Conservation (phyloP, 2,797 vertebrate species). For the Fistularia tabacaria region DNA sequence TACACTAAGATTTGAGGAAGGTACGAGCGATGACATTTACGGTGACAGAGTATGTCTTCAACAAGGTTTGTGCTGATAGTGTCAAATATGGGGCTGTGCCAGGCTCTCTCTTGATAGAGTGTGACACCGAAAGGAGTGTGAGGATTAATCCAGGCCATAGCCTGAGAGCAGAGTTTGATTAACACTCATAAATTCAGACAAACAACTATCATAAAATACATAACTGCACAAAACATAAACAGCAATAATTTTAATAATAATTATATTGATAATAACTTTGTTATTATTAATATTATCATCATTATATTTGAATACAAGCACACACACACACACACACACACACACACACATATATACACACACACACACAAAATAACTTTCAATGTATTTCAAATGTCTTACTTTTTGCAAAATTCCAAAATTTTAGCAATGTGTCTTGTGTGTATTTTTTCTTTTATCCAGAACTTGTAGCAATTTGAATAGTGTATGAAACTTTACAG, state of each 20-base stretch:
- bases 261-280: too few species aligned
- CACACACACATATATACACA: conserved; percentile 2
- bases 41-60: conserved; percentile 57
- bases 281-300: too few species aligned
- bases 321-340: too few species aligned
- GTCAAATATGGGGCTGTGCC: conserved; percentile 64
- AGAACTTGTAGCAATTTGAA: conserved; percentile 45
- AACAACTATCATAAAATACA: too few species aligned
- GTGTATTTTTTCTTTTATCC: conserved; percentile 17
- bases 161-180: conserved; percentile 34
- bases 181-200: conserved; percentile 13
- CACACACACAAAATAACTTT: background rate
- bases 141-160: conserved; percentile 52
- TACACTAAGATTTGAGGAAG: conserved; percentile 47
- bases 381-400: background rate
- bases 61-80: conserved; percentile 55
- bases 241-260: conserved; percentile 3
- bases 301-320: too few species aligned
- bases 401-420: background rate
- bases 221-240: conserved; percentile 2
- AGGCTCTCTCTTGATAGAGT: conserved; percentile 62
- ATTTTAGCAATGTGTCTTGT: background rate
- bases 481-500: conserved; percentile 15
- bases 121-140: conserved; percentile 60
- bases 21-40: conserved; percentile 64